Evolutionary conservation across 2,888 invertebrate species (phyloP), one percentile per base, ranked within the genome.

Genomic region (Agriopis leucophaearia): DNA sequence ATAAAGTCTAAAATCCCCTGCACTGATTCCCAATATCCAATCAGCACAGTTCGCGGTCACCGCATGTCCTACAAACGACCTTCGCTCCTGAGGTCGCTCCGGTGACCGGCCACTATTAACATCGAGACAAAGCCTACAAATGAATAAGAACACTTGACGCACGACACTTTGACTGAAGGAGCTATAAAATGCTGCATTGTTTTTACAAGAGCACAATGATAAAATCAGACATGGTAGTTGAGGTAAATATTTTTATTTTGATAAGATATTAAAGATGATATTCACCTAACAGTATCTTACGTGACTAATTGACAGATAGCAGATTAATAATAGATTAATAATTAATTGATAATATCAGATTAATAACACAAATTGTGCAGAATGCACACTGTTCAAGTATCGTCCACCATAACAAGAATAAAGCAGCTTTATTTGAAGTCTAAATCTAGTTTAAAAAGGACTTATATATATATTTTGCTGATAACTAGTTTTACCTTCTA

Each of bases 51-150:
- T 78, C 69, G 76, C 75, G 75, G 73, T 67, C 74, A 75, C 73
- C 72, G 80, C 78, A 70, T 86, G 89, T 90, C 90, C 91, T 90
- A 90, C 89, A 90, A 82, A 84, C 87, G 89, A 91, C 91, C 91
- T 91, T 90, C 87, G 87, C 78, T 86, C 88, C 85, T 82, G 82
- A 81, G 91, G 90, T 90, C 90, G 87, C 86, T 70, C 72, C 85
- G 85, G 86, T 89, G 90, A 89, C 91, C 91, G 88, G 86, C 89
- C 86, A 85, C 78, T 79, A 91, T 92, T 90, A 88, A 86, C 91
- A 92, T 91, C 88, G 79, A 84, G 88, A 92, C 92, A 92, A 92
- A 92, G 92, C 90, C 85, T 86, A 81, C 79, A 79, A 83, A 82
- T 87, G 87, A 88, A 87, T 87, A 89, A 88, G 88, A 88, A 85